phyloP scores from a whole-genome alignment of 2,113 vertebrate genomes.

The Tragelaphus strepsiceros region DNA sequence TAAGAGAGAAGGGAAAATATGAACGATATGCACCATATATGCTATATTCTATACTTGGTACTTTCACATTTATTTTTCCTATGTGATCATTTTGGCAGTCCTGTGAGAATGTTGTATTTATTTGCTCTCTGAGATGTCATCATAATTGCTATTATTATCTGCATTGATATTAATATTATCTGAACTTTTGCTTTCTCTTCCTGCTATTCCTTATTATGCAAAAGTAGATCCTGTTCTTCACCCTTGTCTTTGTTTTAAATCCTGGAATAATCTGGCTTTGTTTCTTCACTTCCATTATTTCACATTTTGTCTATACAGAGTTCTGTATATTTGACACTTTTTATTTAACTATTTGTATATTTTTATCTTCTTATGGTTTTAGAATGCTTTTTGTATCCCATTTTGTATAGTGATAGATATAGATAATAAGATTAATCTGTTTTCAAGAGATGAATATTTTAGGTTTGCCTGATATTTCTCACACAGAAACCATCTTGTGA shows the following conservation, averaged over 20 bases:
- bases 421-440: conserved; percentile 2
- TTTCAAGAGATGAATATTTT: conserved; percentile 27
- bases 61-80: neutral
- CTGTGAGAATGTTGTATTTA: neutral
- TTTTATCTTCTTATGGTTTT: neutral
- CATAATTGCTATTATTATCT: neutral
- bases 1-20: neutral
- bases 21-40: neutral
- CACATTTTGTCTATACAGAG: neutral
- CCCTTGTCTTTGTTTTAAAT: conserved; percentile 23
- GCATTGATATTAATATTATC: neutral
- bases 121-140: neutral
- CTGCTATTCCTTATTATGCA: neutral
- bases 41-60: neutral
- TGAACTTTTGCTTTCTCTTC: neutral
- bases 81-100: neutral
- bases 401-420: neutral
- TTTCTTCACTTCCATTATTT: neutral
- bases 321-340: conserved; percentile 8
- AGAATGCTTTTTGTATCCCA: conserved; percentile 23
- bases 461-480: neutral
- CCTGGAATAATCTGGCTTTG: neutral
- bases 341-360: neutral
- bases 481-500: neutral
- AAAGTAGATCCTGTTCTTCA: neutral